Evolutionary conservation across 2,888 invertebrate species (phyloP), one percentile per base, ranked within the genome.

Genomic region (Pediacus dermestoides): DNA sequence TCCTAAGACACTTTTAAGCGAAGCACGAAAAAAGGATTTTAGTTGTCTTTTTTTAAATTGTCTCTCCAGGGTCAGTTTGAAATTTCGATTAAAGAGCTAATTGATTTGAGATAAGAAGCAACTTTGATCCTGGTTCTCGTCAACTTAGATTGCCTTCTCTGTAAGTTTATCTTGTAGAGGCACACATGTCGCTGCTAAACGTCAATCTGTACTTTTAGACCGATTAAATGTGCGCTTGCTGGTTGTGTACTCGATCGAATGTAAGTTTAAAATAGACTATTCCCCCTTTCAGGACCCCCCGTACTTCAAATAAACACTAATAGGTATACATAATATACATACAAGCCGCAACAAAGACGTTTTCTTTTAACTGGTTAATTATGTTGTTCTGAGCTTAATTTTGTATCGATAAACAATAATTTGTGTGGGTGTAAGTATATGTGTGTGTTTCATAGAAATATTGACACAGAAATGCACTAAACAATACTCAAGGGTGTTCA

Each of bases 81-180:
- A 56, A 47, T 50, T 46, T 45, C 45, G 6, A 7, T 52, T 52
- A 47, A 50, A 49, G 59, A 59, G 53, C 56, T 63, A 66, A 65
- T 66, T 65, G 66, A 62, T 59, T 60, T 45, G 52, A 56, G 60
- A 64, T 64, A 59, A 60, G 53, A 59, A 54, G 56, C 49, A 57
- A 58, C 60, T 63, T 63, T 63, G 61, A 64, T 66, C 64, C 65
- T 64, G 64, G 54, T 57, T 61, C 57, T 63, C 64, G 64, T 66
- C 66, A 66, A 64, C 63, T 64, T 57, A 60, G 63, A 64, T 63
- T 61, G 60, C 61, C 57, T 28, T 55, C 58, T 56, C 53, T 53
- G 44, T 48, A 50, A 48, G 55, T 58, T 58, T 58, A 61, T 61
- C 61, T 62, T 52, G 52, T 54, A 56, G 57, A n/a, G n/a, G 58